Base-by-base conservation (phyloP, 2,113 vertebrate species). In the Oryzias woworae region DNA sequence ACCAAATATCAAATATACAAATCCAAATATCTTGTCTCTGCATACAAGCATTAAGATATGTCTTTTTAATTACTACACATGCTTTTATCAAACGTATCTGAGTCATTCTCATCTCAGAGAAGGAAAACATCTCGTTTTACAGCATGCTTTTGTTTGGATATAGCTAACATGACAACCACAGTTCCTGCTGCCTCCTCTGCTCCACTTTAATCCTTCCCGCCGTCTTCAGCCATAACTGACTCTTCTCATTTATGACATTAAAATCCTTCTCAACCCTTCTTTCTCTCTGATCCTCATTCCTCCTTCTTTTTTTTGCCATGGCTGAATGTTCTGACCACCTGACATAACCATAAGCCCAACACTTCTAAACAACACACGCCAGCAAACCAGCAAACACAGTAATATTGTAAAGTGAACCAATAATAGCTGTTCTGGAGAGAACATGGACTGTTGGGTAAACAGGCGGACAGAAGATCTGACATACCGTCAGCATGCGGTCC, bases 401-500 rank as follows among this genome's bases (percentile, higher is more conserved):
- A 59, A 22, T 14, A 24, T 24, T 52, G 61, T 14, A 71, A 44
- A 64, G 44, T 62, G 20, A 71, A 58, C 48, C 13, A 51, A 45
- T 70, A 23, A 57, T 58, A 57, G 48, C 41, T 44, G 7, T 57
- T 69, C 18, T 71, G 56, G 52, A 60, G 64, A 28, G 62, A 36
- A 71, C 17, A 28, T 45, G 7, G n/a, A 49, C 56, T 71, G 69
- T 59, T 14, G 54, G 55, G 26, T 44, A 58, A 14, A 56, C 28
- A 80, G 18, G 53, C 17, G 53, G 22, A 17, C 56, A 75, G 42
- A 60, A 41, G 55, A 69, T 47, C 62, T 72, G 53, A 88, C 82
- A 20, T 90, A 91, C 89, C 89, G 72, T 79, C 28, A 83, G 82
- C 66, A 76, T 82, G 83, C 86, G 81, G 80, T 86, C 84, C 80